Base-by-base conservation (phyloP, 1,140 invertebrate species). In the Adelges cooleyi region DNA sequence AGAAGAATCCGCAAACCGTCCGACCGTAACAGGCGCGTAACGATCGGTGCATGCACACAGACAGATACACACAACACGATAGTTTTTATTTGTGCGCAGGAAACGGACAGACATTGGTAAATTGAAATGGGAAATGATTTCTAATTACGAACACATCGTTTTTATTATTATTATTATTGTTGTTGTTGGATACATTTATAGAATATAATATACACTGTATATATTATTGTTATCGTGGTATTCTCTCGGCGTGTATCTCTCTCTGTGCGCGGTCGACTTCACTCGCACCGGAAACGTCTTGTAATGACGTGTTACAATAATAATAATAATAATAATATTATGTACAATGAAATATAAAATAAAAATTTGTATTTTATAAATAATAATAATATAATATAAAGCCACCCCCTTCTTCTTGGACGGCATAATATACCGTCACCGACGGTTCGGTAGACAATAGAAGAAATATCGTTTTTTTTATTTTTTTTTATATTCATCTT, bases 121-220 rank as follows among this genome's bases (percentile, higher is more conserved):
- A 62, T 62, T 62, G 56, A 62, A 62, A 62, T 62, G 56, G 56
- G 56, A 62, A 62, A 62, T 48, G 56, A 62, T 62, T 62, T 62
- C 56, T 62, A 62, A 62, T 62, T 62, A 62, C 42, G 56, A 62
- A 62, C 56, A 62, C 56, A 62, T 62, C 56, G 54, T 62, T 59
- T 33, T 46, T 59, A 59, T 46, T 48, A 46, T 62, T 59, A 44
- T 56, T 53, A 27, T 51, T 51, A 17, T 25, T 44, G 18, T 53
- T 42, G 9, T 33, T 48, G n/a, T 44, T 44, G 9, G 38, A 46
- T 59, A 59, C 40, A 42, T 27, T 33, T 33, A 6, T 33, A 33
- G 5, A 6, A n/a, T n/a, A n/a, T n/a, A n/a, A n/a, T n/a, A n/a
- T n/a, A n/a, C n/a, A 33, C 11, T 33, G 11, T 33, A 11, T 33